Percentiles rank a stretch among this genome's conserved stretches.
Conservation (phyloP, 1,140 invertebrate genomes). For the Drosophila serrata region DNA sequence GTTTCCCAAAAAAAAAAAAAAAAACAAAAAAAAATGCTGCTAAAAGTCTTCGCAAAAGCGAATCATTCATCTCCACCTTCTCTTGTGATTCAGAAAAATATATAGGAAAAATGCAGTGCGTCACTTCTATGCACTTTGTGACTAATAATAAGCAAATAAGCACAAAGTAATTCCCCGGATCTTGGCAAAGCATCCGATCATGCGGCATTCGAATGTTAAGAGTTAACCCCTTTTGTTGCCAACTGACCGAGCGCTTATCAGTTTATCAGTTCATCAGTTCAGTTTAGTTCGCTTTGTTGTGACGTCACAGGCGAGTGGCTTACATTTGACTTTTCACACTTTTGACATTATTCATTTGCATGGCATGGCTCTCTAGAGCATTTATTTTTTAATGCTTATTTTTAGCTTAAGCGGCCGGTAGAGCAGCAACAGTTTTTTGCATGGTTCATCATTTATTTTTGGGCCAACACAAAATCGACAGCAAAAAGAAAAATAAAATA, state of each 20-base stretch:
- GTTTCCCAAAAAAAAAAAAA: slow-evolving; percentile 18
- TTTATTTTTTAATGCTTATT: slow-evolving; percentile 45
- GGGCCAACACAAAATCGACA: slow-evolving; percentile 53
- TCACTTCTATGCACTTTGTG: slow-evolving; percentile 41
- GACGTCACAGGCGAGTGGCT: slow-evolving; percentile 49
- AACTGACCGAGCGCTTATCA: slow-evolving; percentile 23
- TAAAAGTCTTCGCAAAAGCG: neutral
- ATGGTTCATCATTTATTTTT: slow-evolving; percentile 78
- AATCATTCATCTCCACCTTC: slow-evolving; percentile 15
- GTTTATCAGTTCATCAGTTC: slow-evolving; percentile 22
- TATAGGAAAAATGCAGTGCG: slow-evolving; percentile 12
- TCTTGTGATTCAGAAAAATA: slow-evolving; percentile 24
- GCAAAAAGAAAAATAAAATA: neutral
- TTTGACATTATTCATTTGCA: slow-evolving; percentile 17
- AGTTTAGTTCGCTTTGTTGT: slow-evolving; percentile 11
- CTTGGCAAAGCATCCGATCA: slow-evolving; percentile 29
- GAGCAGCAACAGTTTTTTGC: slow-evolving; percentile 30
- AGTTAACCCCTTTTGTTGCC: slow-evolving; percentile 39
- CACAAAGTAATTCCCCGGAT: slow-evolving; percentile 27
- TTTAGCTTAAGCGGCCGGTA: slow-evolving; percentile 61
- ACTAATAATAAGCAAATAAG: slow-evolving; percentile 29
- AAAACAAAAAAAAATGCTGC: slow-evolving; percentile 9
- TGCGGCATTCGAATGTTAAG: slow-evolving; percentile 29
- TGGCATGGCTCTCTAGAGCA: slow-evolving; percentile 7
- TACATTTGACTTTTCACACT: slow-evolving; percentile 27